These are phyloP conservation scores for Troides aeacus DNA, from an alignment of 2,888 invertebrate species.

Conservation along the genomic window DNA sequence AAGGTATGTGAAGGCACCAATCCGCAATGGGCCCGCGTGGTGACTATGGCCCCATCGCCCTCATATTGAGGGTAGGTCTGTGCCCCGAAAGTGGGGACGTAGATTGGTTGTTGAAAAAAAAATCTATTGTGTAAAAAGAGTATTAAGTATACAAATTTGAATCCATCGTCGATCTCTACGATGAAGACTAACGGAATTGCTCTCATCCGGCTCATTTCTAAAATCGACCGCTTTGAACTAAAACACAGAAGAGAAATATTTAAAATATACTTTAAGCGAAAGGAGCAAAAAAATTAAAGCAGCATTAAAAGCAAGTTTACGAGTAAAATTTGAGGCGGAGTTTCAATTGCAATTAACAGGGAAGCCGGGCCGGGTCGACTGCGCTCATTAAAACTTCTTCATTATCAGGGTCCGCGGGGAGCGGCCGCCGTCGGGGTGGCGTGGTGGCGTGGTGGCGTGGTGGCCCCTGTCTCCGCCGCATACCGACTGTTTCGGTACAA, in stretches of 20 bases:
- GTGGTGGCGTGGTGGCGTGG: too few species aligned
- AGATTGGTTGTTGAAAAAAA: too few species aligned
- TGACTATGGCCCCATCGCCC: too few species aligned
- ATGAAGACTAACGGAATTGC: too few species aligned
- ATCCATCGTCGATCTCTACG: too few species aligned
- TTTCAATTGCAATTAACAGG: conserved; percentile 30
- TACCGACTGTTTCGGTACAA: conserved; percentile 11
- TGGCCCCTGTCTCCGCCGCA: conserved; percentile 8
- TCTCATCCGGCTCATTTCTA: not conserved
- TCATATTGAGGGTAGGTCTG: too few species aligned
- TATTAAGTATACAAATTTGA: too few species aligned
- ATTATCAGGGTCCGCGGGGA: conserved; percentile 24
- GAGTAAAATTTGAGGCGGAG: conserved; percentile 26
- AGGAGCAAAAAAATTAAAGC: conserved; percentile 17
- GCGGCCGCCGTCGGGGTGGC: not conserved
- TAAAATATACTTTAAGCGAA: conserved; percentile 4
- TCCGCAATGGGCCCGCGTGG: too few species aligned
- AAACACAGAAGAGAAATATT: not conserved
- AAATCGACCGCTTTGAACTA: not conserved
- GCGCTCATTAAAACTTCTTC: conserved; percentile 31
- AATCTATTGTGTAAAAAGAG: too few species aligned
- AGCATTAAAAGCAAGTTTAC: conserved; percentile 23
- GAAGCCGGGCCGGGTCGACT: conserved; percentile 27
- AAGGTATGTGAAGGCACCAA: too few species aligned
- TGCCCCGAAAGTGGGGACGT: too few species aligned